phyloP scores from a whole-genome alignment of 2,888 invertebrate genomes.

The Lordiphosa andalusiaca region DNA sequence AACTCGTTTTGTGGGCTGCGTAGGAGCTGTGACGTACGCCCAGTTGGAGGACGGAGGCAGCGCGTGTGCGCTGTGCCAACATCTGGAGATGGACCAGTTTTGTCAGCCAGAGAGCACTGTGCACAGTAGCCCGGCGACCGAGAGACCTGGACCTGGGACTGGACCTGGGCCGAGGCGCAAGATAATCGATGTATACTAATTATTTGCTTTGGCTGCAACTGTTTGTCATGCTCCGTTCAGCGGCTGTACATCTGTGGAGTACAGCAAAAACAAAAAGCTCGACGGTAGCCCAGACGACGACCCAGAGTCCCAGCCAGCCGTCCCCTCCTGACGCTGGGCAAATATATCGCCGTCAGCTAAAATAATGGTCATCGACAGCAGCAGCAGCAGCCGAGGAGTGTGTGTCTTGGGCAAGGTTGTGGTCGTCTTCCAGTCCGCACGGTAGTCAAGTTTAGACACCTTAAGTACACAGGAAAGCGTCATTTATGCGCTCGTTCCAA shows the following conservation, averaged over 20 bases:
- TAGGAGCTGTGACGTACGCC: conserved; percentile 44
- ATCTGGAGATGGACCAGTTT: conserved; percentile 70
- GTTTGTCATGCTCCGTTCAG: conserved; percentile 65
- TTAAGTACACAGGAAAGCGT: conserved; percentile 75
- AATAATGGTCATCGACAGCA: conserved; percentile 69
- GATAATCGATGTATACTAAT: conserved; percentile 74
- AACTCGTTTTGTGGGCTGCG: conserved; percentile 68
- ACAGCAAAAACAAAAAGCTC: conserved; percentile 72
- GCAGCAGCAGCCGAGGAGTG: conserved; percentile 11
- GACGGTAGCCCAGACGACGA: conserved; percentile 34
- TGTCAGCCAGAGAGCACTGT: conserved; percentile 20
- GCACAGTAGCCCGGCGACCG: conserved; percentile 17
- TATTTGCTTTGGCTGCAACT: conserved; percentile 74
- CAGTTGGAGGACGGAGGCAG: conserved; percentile 27
- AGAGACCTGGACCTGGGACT: conserved; percentile 22
- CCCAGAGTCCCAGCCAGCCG: conserved; percentile 17
- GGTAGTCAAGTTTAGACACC: conserved; percentile 75
- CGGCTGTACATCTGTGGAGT: conserved; percentile 40
- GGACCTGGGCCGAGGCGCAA: conserved; percentile 50
- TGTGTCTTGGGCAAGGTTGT: conserved; percentile 67
- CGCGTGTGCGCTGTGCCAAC: conserved; percentile 70
- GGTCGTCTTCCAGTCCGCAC: conserved; percentile 51
- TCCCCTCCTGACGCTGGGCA: conserved; percentile 27
- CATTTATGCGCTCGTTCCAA: conserved; percentile 68
- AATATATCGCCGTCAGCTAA: conserved; percentile 57